Percentiles rank a stretch among this genome's conserved stretches.
These are phyloP conservation scores for Orestias chungarensis DNA, from an alignment of 2,797 vertebrate species.

Conservation along the genomic window DNA sequence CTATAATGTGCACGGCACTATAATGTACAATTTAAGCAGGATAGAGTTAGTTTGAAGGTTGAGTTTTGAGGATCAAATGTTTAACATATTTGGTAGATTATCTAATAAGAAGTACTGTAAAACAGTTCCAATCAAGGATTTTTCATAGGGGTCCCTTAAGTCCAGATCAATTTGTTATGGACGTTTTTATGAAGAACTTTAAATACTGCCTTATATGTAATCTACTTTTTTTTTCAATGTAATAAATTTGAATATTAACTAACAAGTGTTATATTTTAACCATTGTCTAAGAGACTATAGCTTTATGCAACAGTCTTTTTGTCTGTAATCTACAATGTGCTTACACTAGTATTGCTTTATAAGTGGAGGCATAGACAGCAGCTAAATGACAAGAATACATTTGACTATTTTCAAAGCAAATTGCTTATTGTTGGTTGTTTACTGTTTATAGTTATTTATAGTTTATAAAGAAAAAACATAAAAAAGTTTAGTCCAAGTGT, in stretches of 20 bases:
- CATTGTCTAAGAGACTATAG: too few species aligned
- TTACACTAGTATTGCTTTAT: not conserved
- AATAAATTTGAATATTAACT: not conserved
- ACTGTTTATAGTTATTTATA: too few species aligned
- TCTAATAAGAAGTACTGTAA: not conserved
- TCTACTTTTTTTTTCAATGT: too few species aligned
- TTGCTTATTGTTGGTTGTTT: too few species aligned
- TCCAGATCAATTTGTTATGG: not conserved
- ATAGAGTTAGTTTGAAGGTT: not conserved
- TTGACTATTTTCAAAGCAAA: not conserved
- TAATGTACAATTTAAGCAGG: not conserved
- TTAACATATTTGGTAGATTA: not conserved
- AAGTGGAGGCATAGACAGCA: not conserved
- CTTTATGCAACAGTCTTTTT: too few species aligned
- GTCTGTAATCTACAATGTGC: not conserved
- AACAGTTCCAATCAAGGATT: not conserved
- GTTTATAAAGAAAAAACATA: not conserved
- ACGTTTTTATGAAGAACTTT: not conserved
- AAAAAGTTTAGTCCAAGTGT: not conserved
- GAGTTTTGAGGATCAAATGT: not conserved
- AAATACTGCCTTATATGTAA: too few species aligned
- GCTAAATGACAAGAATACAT: not conserved
- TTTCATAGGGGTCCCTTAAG: not conserved
- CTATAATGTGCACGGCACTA: not conserved
- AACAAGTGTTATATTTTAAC: not conserved